Base-by-base conservation (phyloP, 1,140 invertebrate genomes). In the Neotoxoptera formosana region DNA sequence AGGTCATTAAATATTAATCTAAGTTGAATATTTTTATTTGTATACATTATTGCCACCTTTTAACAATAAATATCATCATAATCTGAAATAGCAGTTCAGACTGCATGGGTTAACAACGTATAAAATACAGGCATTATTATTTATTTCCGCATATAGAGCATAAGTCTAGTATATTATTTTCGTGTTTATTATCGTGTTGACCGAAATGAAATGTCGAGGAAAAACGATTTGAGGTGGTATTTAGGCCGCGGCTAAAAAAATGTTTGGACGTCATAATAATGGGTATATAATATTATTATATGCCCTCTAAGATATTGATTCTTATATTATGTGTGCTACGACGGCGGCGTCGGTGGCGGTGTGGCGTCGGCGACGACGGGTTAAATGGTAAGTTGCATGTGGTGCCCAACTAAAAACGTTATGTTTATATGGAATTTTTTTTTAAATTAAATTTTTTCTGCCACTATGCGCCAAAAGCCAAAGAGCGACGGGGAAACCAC, bases 261-360 rank as follows among this genome's bases (percentile, higher is more conserved):
- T 76, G 60, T 89, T 36, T 34, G 34, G 48, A 89, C 51, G 88
- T 89, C 51, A 89, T 56, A 56, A 56, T 56, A 36, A 76, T 76
- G 60, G 60, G 30, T 76, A 76, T 76, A 76, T 76, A 76, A 56
- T 53, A 89, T 48, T 53, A 89, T 48, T 21, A 20, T 48, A 48
- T 56, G 88, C 88, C 88, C 51, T 89, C 88, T 53, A 56, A 89
- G 51, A 89, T 89, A 89, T 89, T 34, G 88, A 89, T 89, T 89
- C 88, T 48, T 53, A 25, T 89, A 56, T 34, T 89, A 89, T 53
- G 34, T 56, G 51, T 89, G 51, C 14, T 89, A 89, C 88, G 34
- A 88, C 87, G 87, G 34, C 48, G 47, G 48, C n/a, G 30, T n/a
- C 47, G 86, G n/a, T 23, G 83, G 83, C 45, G 8, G 60, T 41